phyloP scores from a whole-genome alignment of 2,888 invertebrate species.

The Cinara cedri region DNA sequence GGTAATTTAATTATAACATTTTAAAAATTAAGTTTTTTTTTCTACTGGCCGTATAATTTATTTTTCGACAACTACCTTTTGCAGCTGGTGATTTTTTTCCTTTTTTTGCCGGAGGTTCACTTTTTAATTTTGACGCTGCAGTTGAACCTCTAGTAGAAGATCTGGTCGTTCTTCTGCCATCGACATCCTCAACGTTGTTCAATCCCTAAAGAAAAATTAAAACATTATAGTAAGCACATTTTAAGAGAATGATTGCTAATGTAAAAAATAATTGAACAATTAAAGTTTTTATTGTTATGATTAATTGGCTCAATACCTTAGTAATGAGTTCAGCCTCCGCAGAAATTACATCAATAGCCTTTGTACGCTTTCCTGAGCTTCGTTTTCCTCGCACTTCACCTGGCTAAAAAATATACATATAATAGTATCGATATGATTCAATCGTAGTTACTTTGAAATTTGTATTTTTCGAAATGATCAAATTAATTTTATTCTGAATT shows the following conservation, averaged over 20 bases:
- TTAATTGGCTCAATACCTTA: constrained; percentile 19
- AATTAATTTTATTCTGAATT: no score
- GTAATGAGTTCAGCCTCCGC: constrained; percentile 47
- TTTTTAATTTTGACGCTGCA: constrained; percentile 45
- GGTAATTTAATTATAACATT: neutral
- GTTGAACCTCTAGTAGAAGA: constrained; percentile 46
- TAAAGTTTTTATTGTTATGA: neutral
- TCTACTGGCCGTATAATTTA: neutral
- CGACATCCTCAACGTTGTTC: constrained; percentile 30
- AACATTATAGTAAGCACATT: no score
- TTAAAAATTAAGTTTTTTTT: neutral
- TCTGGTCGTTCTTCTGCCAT: constrained; percentile 41
- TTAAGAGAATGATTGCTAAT: no score
- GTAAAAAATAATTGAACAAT: no score
- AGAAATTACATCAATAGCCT: neutral
- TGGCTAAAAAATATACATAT: constrained; percentile 19
- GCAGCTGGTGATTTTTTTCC: constrained; percentile 28
- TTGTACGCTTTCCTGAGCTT: constrained; percentile 20
- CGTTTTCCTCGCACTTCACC: constrained; percentile 43
- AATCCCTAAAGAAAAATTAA: constrained; percentile 16
- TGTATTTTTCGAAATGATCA: no score
- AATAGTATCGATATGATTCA: no score
- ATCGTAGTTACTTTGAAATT: no score
- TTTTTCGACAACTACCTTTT: constrained; percentile 11
- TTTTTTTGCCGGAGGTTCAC: constrained; percentile 48